Conservation (phyloP, 1,140 invertebrate species). For the Apocrypta bakeri region DNA sequence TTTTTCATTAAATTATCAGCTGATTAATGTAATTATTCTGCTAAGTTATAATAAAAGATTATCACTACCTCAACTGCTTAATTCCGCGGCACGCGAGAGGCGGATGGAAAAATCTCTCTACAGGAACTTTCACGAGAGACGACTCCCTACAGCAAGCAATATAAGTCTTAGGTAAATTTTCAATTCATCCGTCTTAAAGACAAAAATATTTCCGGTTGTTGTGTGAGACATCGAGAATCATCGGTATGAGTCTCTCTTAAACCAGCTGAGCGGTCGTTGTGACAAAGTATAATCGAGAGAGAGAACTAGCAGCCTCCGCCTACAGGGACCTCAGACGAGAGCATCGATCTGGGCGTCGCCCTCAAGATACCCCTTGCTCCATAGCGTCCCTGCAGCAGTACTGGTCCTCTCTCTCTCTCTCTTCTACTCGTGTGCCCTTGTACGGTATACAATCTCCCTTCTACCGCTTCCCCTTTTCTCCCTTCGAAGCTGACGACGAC, state of each 20-base stretch:
- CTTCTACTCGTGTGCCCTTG: conserved; percentile 6
- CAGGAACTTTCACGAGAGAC: not conserved
- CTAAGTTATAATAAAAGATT: not conserved
- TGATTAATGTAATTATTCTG: not conserved
- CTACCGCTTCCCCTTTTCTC: not conserved
- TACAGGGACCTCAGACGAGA: conserved; percentile 66
- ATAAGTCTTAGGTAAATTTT: not conserved
- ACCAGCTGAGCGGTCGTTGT: not conserved
- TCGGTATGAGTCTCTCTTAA: no score
- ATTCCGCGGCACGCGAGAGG: not conserved
- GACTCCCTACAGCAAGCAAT: no score
- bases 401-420: conserved; percentile 32
- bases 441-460: not conserved
- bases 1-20: not conserved
- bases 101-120: not conserved
- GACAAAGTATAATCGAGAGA: not conserved
- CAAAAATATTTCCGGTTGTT: not conserved
- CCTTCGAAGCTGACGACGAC: not conserved
- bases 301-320: conserved; percentile 57
- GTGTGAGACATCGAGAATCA: no score
- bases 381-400: conserved; percentile 1
- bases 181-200: not conserved
- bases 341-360: conserved; percentile 70
- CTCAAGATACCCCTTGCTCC: conserved; percentile 61
- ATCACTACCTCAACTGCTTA: not conserved